A percentile compares a stretch with the other conserved stretches of the same genome.
Conservation (phyloP, 2,888 invertebrate genomes). For the Chrysolina oricalcia region DNA sequence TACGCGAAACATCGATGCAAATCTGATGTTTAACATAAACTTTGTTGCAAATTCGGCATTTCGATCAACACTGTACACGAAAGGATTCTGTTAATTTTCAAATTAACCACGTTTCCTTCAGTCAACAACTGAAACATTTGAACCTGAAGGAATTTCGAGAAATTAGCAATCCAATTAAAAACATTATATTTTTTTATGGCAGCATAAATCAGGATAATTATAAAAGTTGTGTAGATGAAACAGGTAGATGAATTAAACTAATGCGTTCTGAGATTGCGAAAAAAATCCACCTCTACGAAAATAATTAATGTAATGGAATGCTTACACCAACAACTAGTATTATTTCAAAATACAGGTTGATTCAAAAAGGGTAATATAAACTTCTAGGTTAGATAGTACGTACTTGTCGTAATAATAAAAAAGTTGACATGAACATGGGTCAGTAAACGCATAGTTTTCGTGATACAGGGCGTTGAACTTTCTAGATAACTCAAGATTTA, state of each 20-base stretch:
- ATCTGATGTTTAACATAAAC: background rate
- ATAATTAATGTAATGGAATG: background rate
- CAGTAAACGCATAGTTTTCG: no score
- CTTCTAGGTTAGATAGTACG: no score
- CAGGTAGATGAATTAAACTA: constrained; percentile 1
- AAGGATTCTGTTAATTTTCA: background rate
- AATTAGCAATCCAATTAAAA: background rate
- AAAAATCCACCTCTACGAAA: background rate
- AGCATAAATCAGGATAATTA: background rate
- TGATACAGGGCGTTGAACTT: no score
- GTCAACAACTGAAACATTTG: background rate
- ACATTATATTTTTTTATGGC: background rate
- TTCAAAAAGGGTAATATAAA: no score
- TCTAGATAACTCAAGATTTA: no score
- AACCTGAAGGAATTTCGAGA: background rate
- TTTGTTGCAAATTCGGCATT: background rate
- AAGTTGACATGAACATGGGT: no score
- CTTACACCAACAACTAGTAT: background rate
- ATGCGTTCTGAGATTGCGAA: background rate
- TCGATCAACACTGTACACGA: background rate
- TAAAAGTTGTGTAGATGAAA: background rate
- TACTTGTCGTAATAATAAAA: no score
- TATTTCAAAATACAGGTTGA: background rate
- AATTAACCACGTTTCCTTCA: background rate
- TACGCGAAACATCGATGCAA: background rate